These are phyloP conservation scores for Meloe dianella DNA, from an alignment of 2,888 invertebrate genomes.

Conservation along the genomic window DNA sequence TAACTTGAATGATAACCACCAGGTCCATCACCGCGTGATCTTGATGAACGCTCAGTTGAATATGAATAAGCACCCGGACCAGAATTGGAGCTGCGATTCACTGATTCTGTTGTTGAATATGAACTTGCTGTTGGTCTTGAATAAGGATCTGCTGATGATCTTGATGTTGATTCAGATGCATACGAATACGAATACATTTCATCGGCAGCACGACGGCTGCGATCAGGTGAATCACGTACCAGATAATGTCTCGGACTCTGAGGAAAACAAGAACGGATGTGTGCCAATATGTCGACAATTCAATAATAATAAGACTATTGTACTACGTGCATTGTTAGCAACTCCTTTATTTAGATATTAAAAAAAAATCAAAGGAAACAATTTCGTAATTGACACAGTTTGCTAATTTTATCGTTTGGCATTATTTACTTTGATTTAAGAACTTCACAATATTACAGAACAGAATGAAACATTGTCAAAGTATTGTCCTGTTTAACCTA, in stretches of 20 bases:
- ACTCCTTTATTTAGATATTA: neutral
- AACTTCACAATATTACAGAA: slow-evolving; percentile 13
- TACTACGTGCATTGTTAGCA: slow-evolving; percentile 18
- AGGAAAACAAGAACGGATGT: slow-evolving; percentile 59
- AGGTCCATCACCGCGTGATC: slow-evolving; percentile 73
- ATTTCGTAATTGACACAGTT: neutral
- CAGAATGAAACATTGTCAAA: neutral
- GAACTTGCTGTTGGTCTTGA: slow-evolving; percentile 67
- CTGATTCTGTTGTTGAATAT: slow-evolving; percentile 74
- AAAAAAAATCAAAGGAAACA: slow-evolving; percentile 19
- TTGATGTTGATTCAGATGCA: slow-evolving; percentile 66
- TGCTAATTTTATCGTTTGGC: neutral
- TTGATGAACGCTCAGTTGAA: slow-evolving; percentile 75
- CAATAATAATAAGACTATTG: neutral
- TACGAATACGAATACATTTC: slow-evolving; percentile 88
- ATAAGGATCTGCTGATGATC: slow-evolving; percentile 64
- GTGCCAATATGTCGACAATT: neutral
- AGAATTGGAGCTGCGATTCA: slow-evolving; percentile 65
- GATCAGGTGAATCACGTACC: slow-evolving; percentile 77
- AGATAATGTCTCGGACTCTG: slow-evolving; percentile 90
- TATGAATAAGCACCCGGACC: slow-evolving; percentile 76
- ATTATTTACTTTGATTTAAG: slow-evolving; percentile 11
- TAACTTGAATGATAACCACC: slow-evolving; percentile 81
- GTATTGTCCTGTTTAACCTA: slow-evolving; percentile 1
- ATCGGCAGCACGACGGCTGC: slow-evolving; percentile 74